Evolutionary conservation across 2,797 vertebrate genomes (phyloP), one percentile per base, ranked within the genome.

Genomic region (Macroramphosus scolopax): DNA sequence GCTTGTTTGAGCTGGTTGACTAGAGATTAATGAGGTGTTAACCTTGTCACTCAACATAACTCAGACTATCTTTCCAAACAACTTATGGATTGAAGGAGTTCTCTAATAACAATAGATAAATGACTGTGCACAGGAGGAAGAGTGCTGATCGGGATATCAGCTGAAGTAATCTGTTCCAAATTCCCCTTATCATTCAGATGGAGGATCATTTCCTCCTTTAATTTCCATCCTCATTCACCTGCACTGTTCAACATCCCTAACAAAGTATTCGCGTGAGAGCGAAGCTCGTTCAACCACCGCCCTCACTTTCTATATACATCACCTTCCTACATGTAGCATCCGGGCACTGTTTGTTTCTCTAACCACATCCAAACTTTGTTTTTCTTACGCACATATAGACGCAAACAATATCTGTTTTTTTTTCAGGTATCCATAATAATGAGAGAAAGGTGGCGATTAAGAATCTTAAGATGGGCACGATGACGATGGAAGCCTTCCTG

Each of bases 391-490:
- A 22, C 20, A 22, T 3, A 22, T 22, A 3, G 3, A 22, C 20
- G 6, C 20, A 22, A 6, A 22, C 6, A 22, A 22, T 22, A n/a
- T n/a, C n/a, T n/a, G n/a, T n/a, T n/a, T n/a, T n/a, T n/a, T n/a
- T n/a, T 55, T 33, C 72, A 98, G 97, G 95, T 1, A 52, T 87
- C 69, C 94, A 97, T 81, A 97, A 96, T 0, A 92, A 94, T n/a
- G 90, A 94, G 63, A 93, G 93, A 5, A 93, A 82, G 63, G 96
- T 99, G 65, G 97, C 97, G 0, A 92, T 99, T 63, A 99, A 99
- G 76, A 95, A 87, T 54, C 89, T 99, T 58, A 99, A 99, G 79
- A 81, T 92, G 0, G 97, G 96, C 34, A 95, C 92, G 17, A 99
- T 99, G 97, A 94, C 96, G 0, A 89, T 96, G 22, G 84, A 90